Evolutionary conservation across 2,113 vertebrate genomes (phyloP).

Genomic region (Tiliqua scincoides): DNA sequence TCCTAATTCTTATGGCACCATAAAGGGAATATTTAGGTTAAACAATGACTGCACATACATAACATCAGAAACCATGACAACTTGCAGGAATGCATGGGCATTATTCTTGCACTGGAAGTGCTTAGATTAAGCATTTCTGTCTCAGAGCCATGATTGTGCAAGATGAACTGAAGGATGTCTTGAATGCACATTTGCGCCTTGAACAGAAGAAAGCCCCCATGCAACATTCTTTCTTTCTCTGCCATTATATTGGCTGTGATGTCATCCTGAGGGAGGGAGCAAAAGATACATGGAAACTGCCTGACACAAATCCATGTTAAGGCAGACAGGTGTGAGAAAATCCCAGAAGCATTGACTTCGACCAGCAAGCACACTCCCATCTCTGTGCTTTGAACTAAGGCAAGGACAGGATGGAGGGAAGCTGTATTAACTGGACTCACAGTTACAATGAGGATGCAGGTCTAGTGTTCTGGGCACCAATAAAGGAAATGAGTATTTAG

Average conservation of each 20-base stretch:
- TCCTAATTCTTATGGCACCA: not conserved
- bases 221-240: not conserved
- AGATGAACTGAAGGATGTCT: not conserved
- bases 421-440: not conserved
- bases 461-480: not conserved
- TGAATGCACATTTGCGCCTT: not conserved
- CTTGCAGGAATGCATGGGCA: not conserved
- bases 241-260: not conserved
- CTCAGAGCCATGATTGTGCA: not conserved
- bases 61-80: not conserved
- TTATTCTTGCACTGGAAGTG: not conserved
- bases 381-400: not conserved
- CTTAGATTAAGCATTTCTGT: not conserved
- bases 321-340: not conserved
- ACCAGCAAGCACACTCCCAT: not conserved
- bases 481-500: not conserved
- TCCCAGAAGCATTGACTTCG: not conserved
- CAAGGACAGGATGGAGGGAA: not conserved
- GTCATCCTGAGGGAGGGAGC: not conserved
- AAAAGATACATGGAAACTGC: not conserved
- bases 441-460: not conserved
- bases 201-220: not conserved
- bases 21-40: not conserved
- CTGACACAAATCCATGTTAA: not conserved
- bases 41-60: not conserved